phyloP scores from a whole-genome alignment of 2,888 invertebrate genomes.

The Agrotis exclamationis region DNA sequence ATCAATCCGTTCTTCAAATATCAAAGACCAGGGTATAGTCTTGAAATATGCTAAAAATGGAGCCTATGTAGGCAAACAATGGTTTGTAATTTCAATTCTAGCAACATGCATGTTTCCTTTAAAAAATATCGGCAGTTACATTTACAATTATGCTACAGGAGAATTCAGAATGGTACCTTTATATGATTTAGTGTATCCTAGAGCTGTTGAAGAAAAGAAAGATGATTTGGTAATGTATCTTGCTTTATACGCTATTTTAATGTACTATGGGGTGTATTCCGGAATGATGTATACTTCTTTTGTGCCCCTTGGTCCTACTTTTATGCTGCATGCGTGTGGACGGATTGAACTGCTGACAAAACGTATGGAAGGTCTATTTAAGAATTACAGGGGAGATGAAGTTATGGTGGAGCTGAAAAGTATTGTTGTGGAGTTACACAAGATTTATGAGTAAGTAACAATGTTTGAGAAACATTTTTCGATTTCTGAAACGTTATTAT shows the following conservation, averaged over 20 bases:
- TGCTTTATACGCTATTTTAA: slow-evolving; percentile 34
- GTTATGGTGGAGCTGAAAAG: slow-evolving; percentile 61
- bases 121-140: slow-evolving; percentile 59
- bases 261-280: slow-evolving; percentile 62
- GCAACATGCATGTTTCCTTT: slow-evolving; percentile 54
- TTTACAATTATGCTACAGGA: slow-evolving; percentile 59
- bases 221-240: slow-evolving; percentile 59
- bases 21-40: slow-evolving; percentile 58
- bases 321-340: slow-evolving; percentile 78
- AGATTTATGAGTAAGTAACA: slow-evolving; percentile 66
- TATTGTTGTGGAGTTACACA: slow-evolving; percentile 67
- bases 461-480: too few relatives aligned
- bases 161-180: slow-evolving; percentile 66
- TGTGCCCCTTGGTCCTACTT: slow-evolving; percentile 74
- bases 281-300: slow-evolving; percentile 69
- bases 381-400: slow-evolving; percentile 45
- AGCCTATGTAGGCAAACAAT: slow-evolving; percentile 38
- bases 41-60: slow-evolving; percentile 40
- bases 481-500: too few relatives aligned
- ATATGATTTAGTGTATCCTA: slow-evolving; percentile 70
- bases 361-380: slow-evolving; percentile 67
- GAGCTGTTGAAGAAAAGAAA: slow-evolving; percentile 64
- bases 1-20: slow-evolving; percentile 12
- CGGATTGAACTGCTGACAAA: slow-evolving; percentile 72
- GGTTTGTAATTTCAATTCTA: slow-evolving; percentile 17